These are phyloP conservation scores for Nomia melanderi DNA, from an alignment of 1,140 invertebrate species.

Conservation along the genomic window DNA sequence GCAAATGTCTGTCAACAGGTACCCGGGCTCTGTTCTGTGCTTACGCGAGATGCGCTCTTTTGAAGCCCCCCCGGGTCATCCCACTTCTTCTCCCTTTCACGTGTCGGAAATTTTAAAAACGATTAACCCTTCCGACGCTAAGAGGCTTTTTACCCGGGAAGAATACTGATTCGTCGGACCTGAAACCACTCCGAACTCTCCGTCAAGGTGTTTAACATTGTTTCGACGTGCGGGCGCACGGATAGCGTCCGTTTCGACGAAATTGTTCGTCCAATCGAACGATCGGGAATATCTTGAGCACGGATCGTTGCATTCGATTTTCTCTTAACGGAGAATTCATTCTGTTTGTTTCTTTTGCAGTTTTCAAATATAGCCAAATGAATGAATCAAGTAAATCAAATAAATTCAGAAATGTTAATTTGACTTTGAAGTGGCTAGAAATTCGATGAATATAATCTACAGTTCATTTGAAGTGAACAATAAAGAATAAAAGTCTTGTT, in stretches of 20 bases:
- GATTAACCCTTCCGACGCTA: conserved; percentile 54
- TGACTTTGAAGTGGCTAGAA: no score
- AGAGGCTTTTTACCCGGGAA: conserved; percentile 23
- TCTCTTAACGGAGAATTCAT: no score
- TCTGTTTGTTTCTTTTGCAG: no score
- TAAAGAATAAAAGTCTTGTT: neutral
- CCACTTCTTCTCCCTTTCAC: conserved; percentile 19
- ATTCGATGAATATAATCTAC: no score
- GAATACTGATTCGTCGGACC: conserved; percentile 35
- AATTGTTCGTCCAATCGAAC: neutral
- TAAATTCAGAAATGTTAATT: no score
- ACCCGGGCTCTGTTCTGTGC: conserved; percentile 48
- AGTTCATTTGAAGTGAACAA: neutral
- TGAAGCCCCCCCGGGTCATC: conserved; percentile 27
- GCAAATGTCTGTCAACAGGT: conserved; percentile 74
- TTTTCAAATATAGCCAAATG: no score
- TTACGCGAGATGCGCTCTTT: conserved; percentile 49
- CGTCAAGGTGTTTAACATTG: neutral
- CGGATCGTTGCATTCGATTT: neutral
- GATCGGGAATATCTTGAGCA: neutral
- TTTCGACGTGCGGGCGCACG: neutral
- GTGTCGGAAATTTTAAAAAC: conserved; percentile 51
- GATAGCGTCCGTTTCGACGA: neutral
- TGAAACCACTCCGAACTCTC: neutral
- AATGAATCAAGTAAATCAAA: no score